Percentiles rank a stretch among this genome's conserved stretches.
These are phyloP conservation scores for Alfaro cultratus DNA, from an alignment of 2,797 vertebrate genomes.

Conservation along the genomic window DNA sequence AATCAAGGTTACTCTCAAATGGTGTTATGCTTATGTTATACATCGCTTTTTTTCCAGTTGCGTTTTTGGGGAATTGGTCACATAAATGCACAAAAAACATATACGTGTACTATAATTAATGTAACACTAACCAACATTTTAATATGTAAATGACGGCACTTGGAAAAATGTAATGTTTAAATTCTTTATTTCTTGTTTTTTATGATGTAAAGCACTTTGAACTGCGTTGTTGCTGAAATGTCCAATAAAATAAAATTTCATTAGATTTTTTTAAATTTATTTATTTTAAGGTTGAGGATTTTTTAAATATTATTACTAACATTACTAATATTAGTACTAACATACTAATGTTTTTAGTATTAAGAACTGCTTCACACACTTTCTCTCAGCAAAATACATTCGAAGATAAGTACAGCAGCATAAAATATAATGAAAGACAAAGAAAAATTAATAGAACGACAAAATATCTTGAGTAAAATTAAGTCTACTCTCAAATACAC, in stretches of 20 bases:
- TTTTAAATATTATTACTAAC: background rate
- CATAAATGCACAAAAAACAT: background rate
- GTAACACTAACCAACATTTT: too few relatives aligned
- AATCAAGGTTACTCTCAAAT: background rate
- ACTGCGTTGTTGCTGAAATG: too few relatives aligned
- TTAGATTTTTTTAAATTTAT: too few relatives aligned
- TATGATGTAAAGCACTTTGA: too few relatives aligned
- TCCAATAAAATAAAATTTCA: too few relatives aligned
- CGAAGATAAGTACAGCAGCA: background rate
- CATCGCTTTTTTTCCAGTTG: background rate
- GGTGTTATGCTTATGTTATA: background rate
- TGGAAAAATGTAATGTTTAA: too few relatives aligned
- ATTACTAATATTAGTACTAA: background rate
- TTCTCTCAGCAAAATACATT: background rate
- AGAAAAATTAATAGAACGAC: conserved; percentile 34
- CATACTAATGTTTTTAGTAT: background rate
- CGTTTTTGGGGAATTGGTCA: background rate
- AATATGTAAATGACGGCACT: too few relatives aligned
- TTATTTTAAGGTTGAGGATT: background rate
- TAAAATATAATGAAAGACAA: background rate
- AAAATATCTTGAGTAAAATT: conserved; percentile 57
- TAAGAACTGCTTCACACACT: background rate
- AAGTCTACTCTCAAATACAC: conserved; percentile 13
- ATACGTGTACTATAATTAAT: too few relatives aligned
- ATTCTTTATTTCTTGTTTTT: too few relatives aligned